Base-by-base conservation (phyloP, 2,888 invertebrate species). In the Cryptocephalus moraei region DNA sequence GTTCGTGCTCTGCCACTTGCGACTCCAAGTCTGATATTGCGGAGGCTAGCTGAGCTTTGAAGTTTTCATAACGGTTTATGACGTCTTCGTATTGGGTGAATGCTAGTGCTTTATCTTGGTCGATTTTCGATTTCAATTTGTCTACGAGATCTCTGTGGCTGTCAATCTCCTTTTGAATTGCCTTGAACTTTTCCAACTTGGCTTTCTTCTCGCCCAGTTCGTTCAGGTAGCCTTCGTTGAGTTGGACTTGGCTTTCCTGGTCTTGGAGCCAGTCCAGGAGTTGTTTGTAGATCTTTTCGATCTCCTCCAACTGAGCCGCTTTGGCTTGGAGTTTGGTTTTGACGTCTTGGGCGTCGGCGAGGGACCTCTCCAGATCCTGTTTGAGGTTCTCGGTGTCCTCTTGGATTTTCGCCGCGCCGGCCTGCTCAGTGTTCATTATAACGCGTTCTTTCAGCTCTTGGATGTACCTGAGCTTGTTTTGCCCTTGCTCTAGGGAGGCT, bases 181-280 rank as follows among this genome's bases (percentile, higher is more conserved):
- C 81, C 62, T 82, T 86, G 68, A 86, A 87, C 68, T 92, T 94
- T 66, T 95, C 94, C 13, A 93, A 66, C 39, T 86, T 82, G 0
- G 91, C 86, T 57, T 89, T 84, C 70, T 94, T 95, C 65, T 95
- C 95, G 44, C 91, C 88, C 1, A 94, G 73, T 65, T 94, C 93
- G 60, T 90, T 87, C 32, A 87, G 77, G 49, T 80, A 79, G 9
- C 77, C 78, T 60, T 86, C 83, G 50, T 84, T 81, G 1, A 82
- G 79, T 62, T 84, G 83, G 8, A 91, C 78, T 67, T 90, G 91
- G 42, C 83, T 81, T 62, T 91, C 90, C 49, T 91, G 80, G 62
- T 94, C 94, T 51, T 88, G 85, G 47, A 95, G 72, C 91, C 94
- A 94, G 62, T 90, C 88, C 8, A 81, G 75, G 47, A 94, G 75